Conservation (phyloP, 1,140 invertebrate genomes). For the Cheumatopsyche charites region DNA sequence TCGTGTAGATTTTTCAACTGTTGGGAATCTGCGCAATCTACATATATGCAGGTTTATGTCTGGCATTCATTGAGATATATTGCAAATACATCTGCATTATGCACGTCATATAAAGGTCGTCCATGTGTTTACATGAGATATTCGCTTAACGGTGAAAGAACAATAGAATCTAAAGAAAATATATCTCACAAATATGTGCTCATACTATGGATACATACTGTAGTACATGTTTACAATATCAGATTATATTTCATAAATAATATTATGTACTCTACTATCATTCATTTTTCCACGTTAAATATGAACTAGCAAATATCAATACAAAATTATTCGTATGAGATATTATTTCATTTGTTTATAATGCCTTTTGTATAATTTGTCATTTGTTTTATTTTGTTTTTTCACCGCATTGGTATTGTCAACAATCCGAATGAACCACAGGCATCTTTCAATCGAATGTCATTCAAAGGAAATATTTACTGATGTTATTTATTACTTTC, state of each 20-base stretch:
- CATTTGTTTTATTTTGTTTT: neutral
- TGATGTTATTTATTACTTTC: neutral
- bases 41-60: neutral
- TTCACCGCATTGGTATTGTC: neutral
- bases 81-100: conserved; percentile 19
- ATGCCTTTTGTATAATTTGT: neutral
- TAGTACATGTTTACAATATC: too few species aligned
- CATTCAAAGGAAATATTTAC: neutral
- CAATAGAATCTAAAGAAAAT: conserved; percentile 23
- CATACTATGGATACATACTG: neutral
- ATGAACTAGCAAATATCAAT: too few species aligned
- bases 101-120: conserved; percentile 34
- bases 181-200: conserved; percentile 6
- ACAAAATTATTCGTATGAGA: neutral
- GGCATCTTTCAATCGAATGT: too few species aligned
- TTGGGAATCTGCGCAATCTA: neutral
- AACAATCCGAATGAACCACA: neutral
- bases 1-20: neutral
- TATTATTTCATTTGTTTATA: neutral
- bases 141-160: conserved; percentile 33
- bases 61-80: conserved; percentile 35
- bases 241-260: too few species aligned
- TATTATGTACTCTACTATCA: too few species aligned
- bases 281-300: too few species aligned
- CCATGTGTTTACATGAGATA: conserved; percentile 25